phyloP scores from a whole-genome alignment of 2,888 invertebrate species.

The Pomacea canaliculata region DNA sequence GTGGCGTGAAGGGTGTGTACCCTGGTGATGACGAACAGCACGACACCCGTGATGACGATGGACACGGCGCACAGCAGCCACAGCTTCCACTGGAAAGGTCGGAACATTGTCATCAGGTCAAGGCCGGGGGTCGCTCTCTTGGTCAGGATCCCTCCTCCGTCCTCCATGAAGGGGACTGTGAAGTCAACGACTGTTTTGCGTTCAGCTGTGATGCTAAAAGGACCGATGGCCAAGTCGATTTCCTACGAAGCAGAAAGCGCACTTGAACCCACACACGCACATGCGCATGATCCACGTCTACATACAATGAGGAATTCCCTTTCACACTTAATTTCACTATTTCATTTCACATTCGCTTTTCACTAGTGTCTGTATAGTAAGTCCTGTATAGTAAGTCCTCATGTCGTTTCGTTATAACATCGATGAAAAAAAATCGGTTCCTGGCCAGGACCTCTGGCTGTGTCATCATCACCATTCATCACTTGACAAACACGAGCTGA shows the following conservation, averaged over 20 bases:
- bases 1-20: neutral
- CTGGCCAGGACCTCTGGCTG: no score
- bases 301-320: no score
- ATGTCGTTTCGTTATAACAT: no score
- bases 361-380: no score
- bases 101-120: slow-evolving; percentile 7
- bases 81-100: slow-evolving; percentile 3
- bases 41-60: neutral
- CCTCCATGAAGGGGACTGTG: slow-evolving; percentile 21
- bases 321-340: no score
- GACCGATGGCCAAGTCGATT: slow-evolving; percentile 19
- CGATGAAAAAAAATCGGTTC: no score
- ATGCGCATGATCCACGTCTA: no score
- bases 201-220: slow-evolving; percentile 20
- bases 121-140: neutral
- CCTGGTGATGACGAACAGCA: slow-evolving; percentile 10
- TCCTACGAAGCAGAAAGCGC: neutral
- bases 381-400: no score
- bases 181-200: slow-evolving; percentile 18
- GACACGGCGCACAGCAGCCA: neutral
- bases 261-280: no score
- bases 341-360: no score
- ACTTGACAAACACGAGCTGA: no score
- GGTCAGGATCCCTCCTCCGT: slow-evolving; percentile 24
- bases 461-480: no score